A percentile compares a stretch with the other conserved stretches of the same genome.
These are phyloP conservation scores for Drosophila pandora DNA, from an alignment of 1,140 invertebrate species.

Conservation along the genomic window DNA sequence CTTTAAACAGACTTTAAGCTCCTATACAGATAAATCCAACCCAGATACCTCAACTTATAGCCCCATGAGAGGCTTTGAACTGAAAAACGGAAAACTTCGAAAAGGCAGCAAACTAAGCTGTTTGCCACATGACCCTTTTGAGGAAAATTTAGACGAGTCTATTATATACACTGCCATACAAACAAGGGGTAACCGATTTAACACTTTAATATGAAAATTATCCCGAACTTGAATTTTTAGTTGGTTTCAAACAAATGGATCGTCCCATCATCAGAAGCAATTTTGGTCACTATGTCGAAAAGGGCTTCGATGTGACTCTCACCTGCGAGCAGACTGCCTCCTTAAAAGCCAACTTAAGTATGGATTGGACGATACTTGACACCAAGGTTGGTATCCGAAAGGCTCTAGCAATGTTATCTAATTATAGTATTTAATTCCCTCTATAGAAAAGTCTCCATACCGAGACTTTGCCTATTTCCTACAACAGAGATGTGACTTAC, in stretches of 20 bases:
- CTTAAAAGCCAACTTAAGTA: constrained; percentile 53
- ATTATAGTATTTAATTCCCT: neutral
- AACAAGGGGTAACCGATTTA: constrained; percentile 12
- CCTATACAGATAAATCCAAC: too few species aligned
- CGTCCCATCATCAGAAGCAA: constrained; percentile 77
- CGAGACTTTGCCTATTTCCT: constrained; percentile 9
- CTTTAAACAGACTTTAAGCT: too few species aligned
- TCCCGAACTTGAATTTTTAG: too few species aligned
- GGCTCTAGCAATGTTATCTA: neutral
- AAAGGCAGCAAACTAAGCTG: too few species aligned
- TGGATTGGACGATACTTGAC: constrained; percentile 62
- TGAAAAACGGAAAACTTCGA: too few species aligned
- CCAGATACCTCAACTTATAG: too few species aligned
- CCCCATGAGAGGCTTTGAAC: too few species aligned
- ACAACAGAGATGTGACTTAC: constrained; percentile 53
- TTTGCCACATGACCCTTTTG: too few species aligned
- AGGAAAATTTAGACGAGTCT: neutral
- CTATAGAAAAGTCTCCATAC: constrained; percentile 20
- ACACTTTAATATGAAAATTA: neutral
- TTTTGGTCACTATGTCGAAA: constrained; percentile 64
- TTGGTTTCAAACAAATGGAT: constrained; percentile 51
- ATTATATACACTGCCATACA: constrained; percentile 28
- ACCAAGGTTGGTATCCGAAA: constrained; percentile 2
- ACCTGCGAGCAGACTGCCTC: constrained; percentile 68
- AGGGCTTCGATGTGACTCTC: constrained; percentile 67